These are phyloP conservation scores for Dromiciops gliroides DNA, from an alignment of 2,113 vertebrate species.

Conservation along the genomic window DNA sequence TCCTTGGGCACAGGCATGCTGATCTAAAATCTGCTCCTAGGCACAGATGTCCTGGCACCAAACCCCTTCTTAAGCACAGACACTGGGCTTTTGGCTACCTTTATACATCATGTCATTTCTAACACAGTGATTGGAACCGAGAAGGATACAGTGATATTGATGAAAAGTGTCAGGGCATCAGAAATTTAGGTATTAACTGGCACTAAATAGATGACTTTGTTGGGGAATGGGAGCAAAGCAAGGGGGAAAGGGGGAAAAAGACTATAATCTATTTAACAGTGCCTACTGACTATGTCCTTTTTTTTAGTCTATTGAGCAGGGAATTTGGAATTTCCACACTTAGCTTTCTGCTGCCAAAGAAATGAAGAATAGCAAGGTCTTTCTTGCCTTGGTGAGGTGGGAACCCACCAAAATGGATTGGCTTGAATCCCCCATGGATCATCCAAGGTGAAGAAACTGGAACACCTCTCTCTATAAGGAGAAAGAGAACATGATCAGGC, in stretches of 20 bases:
- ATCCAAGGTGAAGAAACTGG: conserved; percentile 3
- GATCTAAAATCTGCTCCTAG: conserved; percentile 61
- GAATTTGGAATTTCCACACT: conserved; percentile 36
- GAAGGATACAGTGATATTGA: conserved; percentile 47
- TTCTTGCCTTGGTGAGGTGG: conserved; percentile 9
- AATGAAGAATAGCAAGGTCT: background rate
- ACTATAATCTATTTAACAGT: background rate
- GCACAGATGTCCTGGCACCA: conserved; percentile 70
- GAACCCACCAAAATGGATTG: conserved; percentile 14
- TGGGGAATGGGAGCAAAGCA: background rate
- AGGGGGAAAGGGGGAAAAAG: conserved; percentile 19
- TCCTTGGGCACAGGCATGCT: conserved; percentile 47
- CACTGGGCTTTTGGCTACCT: conserved; percentile 61
- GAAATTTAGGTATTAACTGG: conserved; percentile 50
- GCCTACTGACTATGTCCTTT: background rate
- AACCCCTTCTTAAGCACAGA: conserved; percentile 44
- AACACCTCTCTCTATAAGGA: conserved; percentile 41
- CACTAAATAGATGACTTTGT: conserved; percentile 29
- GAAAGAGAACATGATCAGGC: conserved; percentile 34
- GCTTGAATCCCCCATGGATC: background rate
- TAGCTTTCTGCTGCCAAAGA: background rate
- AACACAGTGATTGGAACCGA: conserved; percentile 64
- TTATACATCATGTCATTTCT: conserved; percentile 58
- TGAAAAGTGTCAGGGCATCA: conserved; percentile 46
- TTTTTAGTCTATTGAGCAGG: background rate